These are phyloP conservation scores for Calameuta idolon DNA, from an alignment of 2,888 invertebrate genomes.

Conservation along the genomic window DNA sequence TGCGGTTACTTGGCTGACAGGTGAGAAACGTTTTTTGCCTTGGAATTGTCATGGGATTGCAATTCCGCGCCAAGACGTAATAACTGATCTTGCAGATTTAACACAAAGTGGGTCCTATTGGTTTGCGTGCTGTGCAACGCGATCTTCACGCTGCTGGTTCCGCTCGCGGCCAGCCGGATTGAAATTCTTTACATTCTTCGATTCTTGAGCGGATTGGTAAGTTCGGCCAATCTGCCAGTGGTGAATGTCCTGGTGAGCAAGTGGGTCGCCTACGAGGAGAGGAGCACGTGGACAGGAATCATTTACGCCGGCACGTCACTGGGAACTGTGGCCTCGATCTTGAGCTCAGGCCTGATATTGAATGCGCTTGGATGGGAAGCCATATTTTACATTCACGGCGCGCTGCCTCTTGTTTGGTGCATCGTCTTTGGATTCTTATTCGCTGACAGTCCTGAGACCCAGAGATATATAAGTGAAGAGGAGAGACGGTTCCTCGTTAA, in stretches of 20 bases:
- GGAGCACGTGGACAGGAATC: conserved; percentile 59
- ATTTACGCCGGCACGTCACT: conserved; percentile 61
- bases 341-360: conserved; percentile 57
- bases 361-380: conserved; percentile 51
- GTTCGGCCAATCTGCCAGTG: conserved; percentile 60
- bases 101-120: conserved; percentile 57
- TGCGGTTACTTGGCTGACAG: conserved; percentile 61
- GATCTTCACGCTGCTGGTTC: conserved; percentile 55
- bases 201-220: conserved; percentile 55
- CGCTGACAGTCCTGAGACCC: conserved; percentile 62
- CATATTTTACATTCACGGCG: conserved; percentile 61
- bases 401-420: conserved; percentile 58
- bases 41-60: not conserved
- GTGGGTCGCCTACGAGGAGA: conserved; percentile 63
- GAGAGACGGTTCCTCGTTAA: conserved; percentile 59
- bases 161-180: conserved; percentile 39
- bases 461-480: conserved; percentile 59
- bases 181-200: conserved; percentile 43
- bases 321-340: conserved; percentile 62
- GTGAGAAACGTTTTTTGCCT: conserved; percentile 37
- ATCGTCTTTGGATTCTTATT: conserved; percentile 51
- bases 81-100: conserved; percentile 45
- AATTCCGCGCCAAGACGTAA: not conserved
- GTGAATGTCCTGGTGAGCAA: conserved; percentile 61
- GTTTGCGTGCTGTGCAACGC: conserved; percentile 53